Conservation (phyloP, 2,797 vertebrate genomes). For the Anabacerthia variegaticeps region DNA sequence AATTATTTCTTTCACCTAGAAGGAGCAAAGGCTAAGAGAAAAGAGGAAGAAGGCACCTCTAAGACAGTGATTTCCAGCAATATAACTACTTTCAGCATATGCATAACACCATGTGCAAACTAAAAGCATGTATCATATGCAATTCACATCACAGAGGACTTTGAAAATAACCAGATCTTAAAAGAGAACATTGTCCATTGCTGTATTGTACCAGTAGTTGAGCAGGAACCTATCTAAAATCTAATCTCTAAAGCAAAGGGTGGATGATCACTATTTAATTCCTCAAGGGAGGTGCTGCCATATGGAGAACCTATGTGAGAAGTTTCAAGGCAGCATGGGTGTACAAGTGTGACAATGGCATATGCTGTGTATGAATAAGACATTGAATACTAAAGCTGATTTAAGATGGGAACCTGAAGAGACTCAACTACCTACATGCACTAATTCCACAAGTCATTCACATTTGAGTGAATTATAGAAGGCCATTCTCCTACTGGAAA, state of each 20-base stretch:
- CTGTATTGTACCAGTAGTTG: rapidly evolving
- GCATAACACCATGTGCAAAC: background rate
- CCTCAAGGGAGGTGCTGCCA: background rate
- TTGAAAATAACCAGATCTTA: background rate
- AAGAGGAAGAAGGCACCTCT: background rate
- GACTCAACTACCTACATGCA: too few species aligned
- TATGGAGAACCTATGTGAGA: background rate
- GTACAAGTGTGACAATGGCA: background rate
- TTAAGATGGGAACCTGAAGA: background rate
- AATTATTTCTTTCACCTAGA: background rate
- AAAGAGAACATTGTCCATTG: background rate
- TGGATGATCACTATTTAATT: background rate
- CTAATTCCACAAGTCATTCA: background rate
- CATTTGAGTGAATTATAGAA: background rate
- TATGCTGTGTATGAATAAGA: background rate
- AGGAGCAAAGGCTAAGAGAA: background rate
- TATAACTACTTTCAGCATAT: background rate
- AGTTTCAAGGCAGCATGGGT: background rate
- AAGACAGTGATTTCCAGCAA: background rate
- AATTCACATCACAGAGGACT: background rate
- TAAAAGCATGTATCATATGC: rapidly evolving
- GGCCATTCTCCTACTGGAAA: background rate
- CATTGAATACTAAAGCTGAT: background rate
- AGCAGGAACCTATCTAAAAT: background rate
- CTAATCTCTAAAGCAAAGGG: background rate